Evolutionary conservation across 1,140 invertebrate genomes (phyloP), one percentile per base, ranked within the genome.

Genomic region (Drosophila malerkotliana): DNA sequence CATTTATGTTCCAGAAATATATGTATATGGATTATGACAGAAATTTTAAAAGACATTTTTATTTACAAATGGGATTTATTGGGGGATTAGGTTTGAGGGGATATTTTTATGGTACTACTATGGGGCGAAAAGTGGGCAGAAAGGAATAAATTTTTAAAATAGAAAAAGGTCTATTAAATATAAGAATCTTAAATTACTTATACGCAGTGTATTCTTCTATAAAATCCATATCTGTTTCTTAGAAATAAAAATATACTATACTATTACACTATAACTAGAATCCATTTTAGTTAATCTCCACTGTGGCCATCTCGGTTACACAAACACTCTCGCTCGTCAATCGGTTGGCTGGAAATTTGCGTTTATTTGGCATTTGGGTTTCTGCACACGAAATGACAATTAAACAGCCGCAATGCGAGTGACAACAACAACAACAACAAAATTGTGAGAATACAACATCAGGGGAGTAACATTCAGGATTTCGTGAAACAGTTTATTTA

Each of bases 351-450:
- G 21, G n/a, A 37, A 54, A 59, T 34, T 56, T 79, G 60, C 74
- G 77, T 75, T 74, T 79, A 62, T 64, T 79, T 66, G 62, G 64
- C 76, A 71, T 79, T 79, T 75, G 28, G 59, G 47, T 26, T 68
- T 34, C 77, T 57, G 75, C 64, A 79, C 76, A 74, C 56, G 76
- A 79, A 79, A 79, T 79, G 77, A 79, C 77, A 79, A 79, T 79
- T 79, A 79, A 79, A 79, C 77, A 61, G 76, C 71, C 71, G 57
- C 71, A 61, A 60, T 41, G 62, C 53, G 49, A 53, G 64, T 71
- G 74, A 73, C 60, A 45, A 61, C 54, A 48, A 56, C 41, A 18
- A 28, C 26, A 28, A 28, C 6, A 28, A 28, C 6, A 28, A 28
- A 21, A 21, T 60, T 30, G 28, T 41, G 6, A 30, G n/a, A 14